phyloP scores from a whole-genome alignment of 2,113 vertebrate genomes.

The Tamias sibiricus region DNA sequence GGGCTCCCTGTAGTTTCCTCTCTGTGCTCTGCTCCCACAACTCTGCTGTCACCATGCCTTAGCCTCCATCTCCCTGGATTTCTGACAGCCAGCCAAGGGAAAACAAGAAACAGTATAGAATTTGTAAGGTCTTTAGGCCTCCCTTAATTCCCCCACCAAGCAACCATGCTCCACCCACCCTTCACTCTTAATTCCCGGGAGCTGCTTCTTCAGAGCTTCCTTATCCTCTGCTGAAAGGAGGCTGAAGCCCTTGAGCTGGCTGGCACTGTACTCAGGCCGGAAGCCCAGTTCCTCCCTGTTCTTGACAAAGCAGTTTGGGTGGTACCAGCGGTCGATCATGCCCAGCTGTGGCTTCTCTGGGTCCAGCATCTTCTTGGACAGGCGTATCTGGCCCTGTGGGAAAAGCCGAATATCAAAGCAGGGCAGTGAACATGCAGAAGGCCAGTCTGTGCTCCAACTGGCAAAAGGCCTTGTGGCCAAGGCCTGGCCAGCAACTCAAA shows the following conservation, averaged over 20 bases:
- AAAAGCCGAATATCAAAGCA: not conserved
- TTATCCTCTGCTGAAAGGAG: slow-evolving; percentile 92
- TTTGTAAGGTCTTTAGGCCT: not conserved
- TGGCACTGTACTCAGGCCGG: slow-evolving; percentile 89
- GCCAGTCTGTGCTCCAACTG: not conserved
- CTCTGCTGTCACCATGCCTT: accelerated
- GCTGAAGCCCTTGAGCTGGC: slow-evolving; percentile 95
- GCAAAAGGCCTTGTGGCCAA: not conserved
- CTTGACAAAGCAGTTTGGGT: slow-evolving; percentile 94
- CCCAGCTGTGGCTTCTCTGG: slow-evolving; percentile 97
- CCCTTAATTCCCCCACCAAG: not conserved
- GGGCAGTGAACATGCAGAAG: not conserved
- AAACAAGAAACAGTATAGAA: not conserved
- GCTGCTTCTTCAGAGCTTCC: slow-evolving; percentile 93
- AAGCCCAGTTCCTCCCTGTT: slow-evolving; percentile 93
- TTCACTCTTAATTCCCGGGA: slow-evolving; percentile 92
- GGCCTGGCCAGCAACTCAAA: accelerated
- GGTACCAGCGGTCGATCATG: slow-evolving; percentile 99
- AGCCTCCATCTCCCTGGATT: not conserved
- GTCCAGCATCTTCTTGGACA: slow-evolving; percentile 97
- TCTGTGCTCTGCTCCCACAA: not conserved
- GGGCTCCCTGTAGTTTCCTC: not conserved
- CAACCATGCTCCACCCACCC: slow-evolving; percentile 85
- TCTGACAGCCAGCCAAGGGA: not conserved
- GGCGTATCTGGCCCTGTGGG: slow-evolving; percentile 94